Conservation (phyloP, 2,888 invertebrate species). For the Melipona beecheii region DNA sequence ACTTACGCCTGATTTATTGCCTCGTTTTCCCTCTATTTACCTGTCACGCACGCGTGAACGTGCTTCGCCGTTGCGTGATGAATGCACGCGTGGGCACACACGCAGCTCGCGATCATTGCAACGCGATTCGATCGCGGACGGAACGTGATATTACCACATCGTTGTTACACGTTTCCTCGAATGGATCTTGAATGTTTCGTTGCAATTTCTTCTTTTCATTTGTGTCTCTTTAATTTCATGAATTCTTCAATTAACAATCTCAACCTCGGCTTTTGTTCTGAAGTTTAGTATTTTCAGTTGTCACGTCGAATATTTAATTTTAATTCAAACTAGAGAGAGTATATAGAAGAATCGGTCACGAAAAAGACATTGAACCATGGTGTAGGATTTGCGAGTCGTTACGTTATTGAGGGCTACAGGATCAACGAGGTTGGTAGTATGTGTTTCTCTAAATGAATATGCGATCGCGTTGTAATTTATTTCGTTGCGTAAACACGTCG, state of each 20-base stretch:
- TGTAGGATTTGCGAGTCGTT: neutral
- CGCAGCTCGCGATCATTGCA: neutral
- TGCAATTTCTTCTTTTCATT: neutral
- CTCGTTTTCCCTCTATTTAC: neutral
- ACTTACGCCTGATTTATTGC: neutral
- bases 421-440: constrained; percentile 9
- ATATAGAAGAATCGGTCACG: neutral
- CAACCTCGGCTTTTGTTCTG: neutral
- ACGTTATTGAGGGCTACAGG: neutral
- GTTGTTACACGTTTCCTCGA: constrained; percentile 6
- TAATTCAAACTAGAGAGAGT: neutral
- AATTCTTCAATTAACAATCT: neutral
- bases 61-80: neutral
- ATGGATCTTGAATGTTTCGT: neutral
- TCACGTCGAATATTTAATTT: neutral
- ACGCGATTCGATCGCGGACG: constrained; percentile 8
- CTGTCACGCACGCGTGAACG: neutral
- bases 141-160: constrained; percentile 30
- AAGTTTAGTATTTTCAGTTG: neutral
- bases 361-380: neutral
- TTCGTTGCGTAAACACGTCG: constrained; percentile 44
- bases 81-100: constrained; percentile 16
- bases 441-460: constrained; percentile 36
- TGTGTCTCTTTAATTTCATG: neutral
- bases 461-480: constrained; percentile 39